Evolutionary conservation across 2,797 vertebrate genomes (phyloP).

Genomic region (Enteromius afrohamiltoni): DNA sequence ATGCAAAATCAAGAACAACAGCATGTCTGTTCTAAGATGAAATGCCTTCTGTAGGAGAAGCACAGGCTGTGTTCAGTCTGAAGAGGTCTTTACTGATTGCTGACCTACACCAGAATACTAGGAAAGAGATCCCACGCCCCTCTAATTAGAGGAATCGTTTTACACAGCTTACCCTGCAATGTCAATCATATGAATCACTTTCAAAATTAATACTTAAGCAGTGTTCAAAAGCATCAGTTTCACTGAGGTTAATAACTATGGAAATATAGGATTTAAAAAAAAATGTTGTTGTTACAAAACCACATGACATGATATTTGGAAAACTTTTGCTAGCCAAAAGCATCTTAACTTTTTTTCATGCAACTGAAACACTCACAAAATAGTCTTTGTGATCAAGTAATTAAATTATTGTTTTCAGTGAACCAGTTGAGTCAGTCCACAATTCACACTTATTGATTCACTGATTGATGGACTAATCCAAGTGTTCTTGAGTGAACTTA

Average conservation of each 20-base stretch:
- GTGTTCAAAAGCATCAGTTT: neutral
- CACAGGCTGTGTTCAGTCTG: slow-evolving; percentile 2
- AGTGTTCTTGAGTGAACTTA: neutral
- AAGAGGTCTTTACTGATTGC: slow-evolving; percentile 27
- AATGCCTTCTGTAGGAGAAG: slow-evolving; percentile 10
- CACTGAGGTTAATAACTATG: neutral
- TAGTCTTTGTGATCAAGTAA: neutral
- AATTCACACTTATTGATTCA: neutral
- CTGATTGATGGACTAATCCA: neutral
- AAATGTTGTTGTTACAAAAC: neutral
- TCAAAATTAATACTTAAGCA: neutral
- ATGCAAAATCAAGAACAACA: slow-evolving; percentile 29
- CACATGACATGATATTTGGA: neutral
- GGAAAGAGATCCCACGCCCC: neutral
- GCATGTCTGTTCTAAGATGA: slow-evolving; percentile 17
- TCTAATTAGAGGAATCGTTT: slow-evolving; percentile 2
- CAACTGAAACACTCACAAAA: neutral
- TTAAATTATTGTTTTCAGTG: neutral
- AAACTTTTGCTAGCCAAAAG: neutral
- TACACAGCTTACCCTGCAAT: neutral
- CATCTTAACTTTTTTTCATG: neutral
- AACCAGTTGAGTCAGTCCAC: neutral
- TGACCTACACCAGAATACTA: slow-evolving; percentile 15
- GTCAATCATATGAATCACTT: neutral
- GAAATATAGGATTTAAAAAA: neutral